A percentile compares a stretch with the other conserved stretches of the same genome.
These are phyloP conservation scores for Pagetopsis macropterus DNA, from an alignment of 2,797 vertebrate genomes.

Conservation along the genomic window DNA sequence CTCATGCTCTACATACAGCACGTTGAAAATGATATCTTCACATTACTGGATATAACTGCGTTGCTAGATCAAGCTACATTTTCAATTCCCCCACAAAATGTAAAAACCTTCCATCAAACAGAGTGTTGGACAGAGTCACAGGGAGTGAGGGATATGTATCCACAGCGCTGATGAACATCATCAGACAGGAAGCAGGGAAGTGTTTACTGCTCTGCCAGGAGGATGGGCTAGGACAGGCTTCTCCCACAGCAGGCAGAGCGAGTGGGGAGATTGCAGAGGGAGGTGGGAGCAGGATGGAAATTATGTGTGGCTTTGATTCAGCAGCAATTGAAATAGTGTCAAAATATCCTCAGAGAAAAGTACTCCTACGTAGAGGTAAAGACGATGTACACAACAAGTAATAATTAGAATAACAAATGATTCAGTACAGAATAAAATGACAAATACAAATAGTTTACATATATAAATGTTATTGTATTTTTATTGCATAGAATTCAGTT, in stretches of 20 bases:
- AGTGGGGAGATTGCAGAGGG: constrained; percentile 38
- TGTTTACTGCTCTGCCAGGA: constrained; percentile 47
- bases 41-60: constrained; percentile 15
- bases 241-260: constrained; percentile 37
- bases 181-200: constrained; percentile 42
- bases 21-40: constrained; percentile 20
- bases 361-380: neutral
- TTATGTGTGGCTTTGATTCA: constrained; percentile 28
- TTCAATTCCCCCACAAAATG: constrained; percentile 28
- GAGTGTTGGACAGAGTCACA: constrained; percentile 12
- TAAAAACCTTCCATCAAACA: constrained; percentile 20
- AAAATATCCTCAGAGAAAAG: constrained; percentile 25
- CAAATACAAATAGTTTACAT: too few species aligned
- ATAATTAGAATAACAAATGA: too few species aligned
- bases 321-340: constrained; percentile 26
- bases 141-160: constrained; percentile 50
- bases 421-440: neutral
- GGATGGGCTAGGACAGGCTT: constrained; percentile 57
- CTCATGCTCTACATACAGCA: constrained; percentile 23
- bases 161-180: constrained; percentile 45
- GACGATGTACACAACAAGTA: neutral
- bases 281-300: constrained; percentile 27
- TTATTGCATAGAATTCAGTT: too few species aligned
- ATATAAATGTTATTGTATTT: too few species aligned
- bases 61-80: constrained; percentile 32